A percentile compares a stretch with the other conserved stretches of the same genome.
These are phyloP conservation scores for Antigone vipio DNA, from an alignment of 2,113 vertebrate species.

Conservation along the genomic window DNA sequence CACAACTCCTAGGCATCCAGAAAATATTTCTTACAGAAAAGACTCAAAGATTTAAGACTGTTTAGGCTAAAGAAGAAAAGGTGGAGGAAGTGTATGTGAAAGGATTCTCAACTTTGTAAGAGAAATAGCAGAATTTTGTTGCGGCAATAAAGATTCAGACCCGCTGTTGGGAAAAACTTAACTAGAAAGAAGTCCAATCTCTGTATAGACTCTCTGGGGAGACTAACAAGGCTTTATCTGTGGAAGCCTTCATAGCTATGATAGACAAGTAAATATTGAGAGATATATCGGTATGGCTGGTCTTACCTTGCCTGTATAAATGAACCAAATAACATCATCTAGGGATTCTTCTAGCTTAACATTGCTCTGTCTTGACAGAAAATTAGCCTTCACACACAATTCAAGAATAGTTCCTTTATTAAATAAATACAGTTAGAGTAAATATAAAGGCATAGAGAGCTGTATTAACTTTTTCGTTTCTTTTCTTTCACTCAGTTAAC, in stretches of 20 bases:
- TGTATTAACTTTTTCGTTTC: neutral
- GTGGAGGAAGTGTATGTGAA: neutral
- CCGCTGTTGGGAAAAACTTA: neutral
- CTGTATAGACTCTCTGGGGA: neutral
- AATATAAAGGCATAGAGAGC: neutral
- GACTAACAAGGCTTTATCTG: accelerated
- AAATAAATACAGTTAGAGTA: neutral
- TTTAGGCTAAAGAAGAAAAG: neutral
- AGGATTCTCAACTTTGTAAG: neutral
- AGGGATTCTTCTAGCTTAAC: neutral
- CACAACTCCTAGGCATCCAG: neutral
- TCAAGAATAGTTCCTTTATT: neutral
- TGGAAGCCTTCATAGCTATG: neutral
- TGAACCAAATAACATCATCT: neutral
- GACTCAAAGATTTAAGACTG: neutral
- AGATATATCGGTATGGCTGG: neutral
- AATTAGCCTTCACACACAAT: neutral
- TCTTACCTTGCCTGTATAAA: neutral
- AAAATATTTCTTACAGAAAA: neutral
- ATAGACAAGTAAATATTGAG: neutral
- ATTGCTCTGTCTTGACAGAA: neutral
- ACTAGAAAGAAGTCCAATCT: neutral
- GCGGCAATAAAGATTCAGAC: neutral
- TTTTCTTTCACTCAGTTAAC: neutral
- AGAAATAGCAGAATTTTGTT: neutral